Percentiles rank a stretch among this genome's conserved stretches.
Evolutionary conservation across 2,888 invertebrate genomes (phyloP).

Genomic region (Macropis europaea): DNA sequence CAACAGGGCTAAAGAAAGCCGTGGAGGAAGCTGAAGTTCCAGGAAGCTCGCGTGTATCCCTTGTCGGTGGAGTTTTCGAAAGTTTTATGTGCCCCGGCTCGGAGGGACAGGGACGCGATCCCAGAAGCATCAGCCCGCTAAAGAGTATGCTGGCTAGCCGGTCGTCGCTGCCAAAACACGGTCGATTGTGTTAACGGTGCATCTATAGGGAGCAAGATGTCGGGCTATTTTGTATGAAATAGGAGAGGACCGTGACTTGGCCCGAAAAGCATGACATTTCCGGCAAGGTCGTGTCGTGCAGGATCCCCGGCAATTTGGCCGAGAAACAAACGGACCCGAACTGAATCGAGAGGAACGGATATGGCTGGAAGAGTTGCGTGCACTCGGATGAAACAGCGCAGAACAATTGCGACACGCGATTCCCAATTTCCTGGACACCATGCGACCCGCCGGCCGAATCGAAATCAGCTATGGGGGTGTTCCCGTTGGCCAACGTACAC

Average conservation of each 20-base stretch:
- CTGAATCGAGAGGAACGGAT: constrained; percentile 2
- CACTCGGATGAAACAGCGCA: not conserved
- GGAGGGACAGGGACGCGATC: not conserved
- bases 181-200: constrained; percentile 65
- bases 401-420: not conserved
- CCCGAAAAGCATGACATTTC: constrained; percentile 58
- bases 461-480: no score
- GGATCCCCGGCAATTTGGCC: constrained; percentile 62
- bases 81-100: constrained; percentile 50
- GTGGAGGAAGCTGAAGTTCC: not conserved
- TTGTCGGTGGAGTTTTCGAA: constrained; percentile 46
- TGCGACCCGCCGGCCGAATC: not conserved
- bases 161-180: constrained; percentile 52
- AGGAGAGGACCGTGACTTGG: constrained; percentile 63
- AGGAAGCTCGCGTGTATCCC: constrained; percentile 21
- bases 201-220: constrained; percentile 43
- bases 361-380: not conserved
- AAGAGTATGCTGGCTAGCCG: constrained; percentile 27
- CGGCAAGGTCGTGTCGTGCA: constrained; percentile 33
- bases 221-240: constrained; percentile 58
- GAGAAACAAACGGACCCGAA: constrained; percentile 58
- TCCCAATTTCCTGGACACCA: constrained; percentile 13
- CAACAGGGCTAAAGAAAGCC: not conserved
- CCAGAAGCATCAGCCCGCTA: constrained; percentile 20
- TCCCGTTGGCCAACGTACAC: no score